Base-by-base conservation (phyloP, 2,113 vertebrate genomes). In the Geococcyx californianus region DNA sequence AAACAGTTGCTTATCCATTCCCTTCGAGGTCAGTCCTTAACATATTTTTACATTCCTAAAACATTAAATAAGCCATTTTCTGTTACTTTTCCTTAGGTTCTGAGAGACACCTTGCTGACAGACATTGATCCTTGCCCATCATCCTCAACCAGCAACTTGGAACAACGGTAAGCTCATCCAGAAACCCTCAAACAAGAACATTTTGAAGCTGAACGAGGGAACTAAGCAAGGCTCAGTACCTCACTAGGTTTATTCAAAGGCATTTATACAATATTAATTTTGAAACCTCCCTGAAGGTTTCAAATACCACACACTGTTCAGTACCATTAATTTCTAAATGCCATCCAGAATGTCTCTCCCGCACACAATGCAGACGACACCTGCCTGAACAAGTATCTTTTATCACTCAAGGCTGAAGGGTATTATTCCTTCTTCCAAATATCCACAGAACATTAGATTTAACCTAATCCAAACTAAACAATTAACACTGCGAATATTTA, bases 281-380 rank as follows among this genome's bases (percentile, higher is more conserved):
- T 72, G 70, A 96, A 94, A 58, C 68, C 70, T 95, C 84, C 59
- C 81, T 45, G 23, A 33, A 89, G 81, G 58, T 83, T 96, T 91
- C 62, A 80, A 79, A 83, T 74, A 80, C 82, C 45, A 85, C 55
- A 74, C 14, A 31, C 16, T 88, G 54, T 62, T 91, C 62, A 72
- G 76, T 90, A 83, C 40, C 70, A 79, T 72, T 87, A 78, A 93
- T 85, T 90, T 85, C 90, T 87, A 90, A 84, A 89, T 44, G 56
- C n/a, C 55, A 95, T 64, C 49, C 74, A 69, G 75, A 79, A 93
- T 14, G 18, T 58, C 74, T 85, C 62, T 83, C 49, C 54, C 63
- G 44, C 91, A 75, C 24, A 60, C 84, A 59, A 67, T 17, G 6
- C 74, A 81, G 60, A 84, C 44, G 40, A 69, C 64, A 95, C 78